Evolutionary conservation across 1,140 invertebrate species (phyloP).

Genomic region (Cyrtorhinus lividipennis): DNA sequence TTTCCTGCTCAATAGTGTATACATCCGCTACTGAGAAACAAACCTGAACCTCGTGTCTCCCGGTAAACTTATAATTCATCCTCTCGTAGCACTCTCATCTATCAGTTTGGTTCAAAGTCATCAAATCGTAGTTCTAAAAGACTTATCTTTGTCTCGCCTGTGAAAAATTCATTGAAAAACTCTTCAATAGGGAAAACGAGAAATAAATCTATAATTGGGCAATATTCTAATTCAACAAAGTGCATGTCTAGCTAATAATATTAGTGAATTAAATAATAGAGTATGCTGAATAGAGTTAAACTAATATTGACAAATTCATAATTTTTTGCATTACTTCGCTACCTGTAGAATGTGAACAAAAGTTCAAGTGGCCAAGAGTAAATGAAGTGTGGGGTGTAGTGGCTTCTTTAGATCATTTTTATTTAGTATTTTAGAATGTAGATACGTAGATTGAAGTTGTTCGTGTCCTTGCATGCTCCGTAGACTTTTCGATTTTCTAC

Average conservation of each 20-base stretch:
- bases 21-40: too few relatives aligned
- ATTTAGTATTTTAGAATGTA: not conserved
- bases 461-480: not conserved
- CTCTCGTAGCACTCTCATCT: too few relatives aligned
- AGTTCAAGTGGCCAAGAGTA: slow-evolving; percentile 18
- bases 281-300: not conserved
- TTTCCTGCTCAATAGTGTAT: too few relatives aligned
- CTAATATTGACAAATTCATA: not conserved
- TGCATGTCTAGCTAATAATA: slow-evolving; percentile 13
- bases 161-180: too few relatives aligned
- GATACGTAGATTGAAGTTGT: not conserved
- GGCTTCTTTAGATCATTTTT: slow-evolving; percentile 7
- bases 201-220: slow-evolving; percentile 14
- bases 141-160: too few relatives aligned
- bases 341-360: slow-evolving; percentile 19
- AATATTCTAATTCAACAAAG: slow-evolving; percentile 1
- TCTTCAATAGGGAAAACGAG: too few relatives aligned
- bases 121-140: too few relatives aligned
- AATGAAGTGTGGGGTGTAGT: slow-evolving; percentile 15
- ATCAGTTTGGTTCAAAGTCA: too few relatives aligned
- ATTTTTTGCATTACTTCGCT: slow-evolving; percentile 20
- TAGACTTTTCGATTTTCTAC: not conserved
- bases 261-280: slow-evolving; percentile 10
- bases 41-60: too few relatives aligned
- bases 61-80: too few relatives aligned